A percentile compares a stretch with the other conserved stretches of the same genome.
Evolutionary conservation across 2,888 invertebrate species (phyloP).

Genomic region (Drosophila yooni): DNA sequence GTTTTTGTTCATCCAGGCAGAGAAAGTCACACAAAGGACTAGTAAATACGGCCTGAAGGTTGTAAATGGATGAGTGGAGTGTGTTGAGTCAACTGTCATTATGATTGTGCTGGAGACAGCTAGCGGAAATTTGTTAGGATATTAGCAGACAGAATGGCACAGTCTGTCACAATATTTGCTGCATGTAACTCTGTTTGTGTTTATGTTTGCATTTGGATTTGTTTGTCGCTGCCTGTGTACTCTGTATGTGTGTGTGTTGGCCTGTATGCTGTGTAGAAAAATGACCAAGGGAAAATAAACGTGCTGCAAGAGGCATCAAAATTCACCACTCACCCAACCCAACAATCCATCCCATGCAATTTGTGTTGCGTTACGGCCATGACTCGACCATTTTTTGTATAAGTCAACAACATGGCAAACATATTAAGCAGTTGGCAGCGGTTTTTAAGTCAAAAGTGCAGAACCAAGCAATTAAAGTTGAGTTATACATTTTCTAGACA

Average conservation of each 20-base stretch:
- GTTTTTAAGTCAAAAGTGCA: constrained; percentile 27
- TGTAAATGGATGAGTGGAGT: not conserved
- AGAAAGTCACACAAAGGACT: constrained; percentile 24
- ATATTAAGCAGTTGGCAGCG: constrained; percentile 29
- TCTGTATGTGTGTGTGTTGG: constrained; percentile 13
- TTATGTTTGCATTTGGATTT: constrained; percentile 21
- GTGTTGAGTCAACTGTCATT: constrained; percentile 24
- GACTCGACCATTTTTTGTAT: constrained; percentile 27
- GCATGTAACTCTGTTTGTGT: constrained; percentile 35
- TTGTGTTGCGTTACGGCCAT: constrained; percentile 22
- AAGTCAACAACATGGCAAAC: constrained; percentile 42
- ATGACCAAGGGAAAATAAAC: constrained; percentile 29
- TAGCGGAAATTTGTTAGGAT: constrained; percentile 63
- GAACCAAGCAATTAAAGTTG: constrained; percentile 44
- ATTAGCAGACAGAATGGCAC: constrained; percentile 45
- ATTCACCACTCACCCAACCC: constrained; percentile 35
- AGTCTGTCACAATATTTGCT: constrained; percentile 54
- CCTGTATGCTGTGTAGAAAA: constrained; percentile 14
- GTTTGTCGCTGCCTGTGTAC: constrained; percentile 1
- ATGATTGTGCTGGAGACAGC: constrained; percentile 38
- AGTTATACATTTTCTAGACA: not conserved
- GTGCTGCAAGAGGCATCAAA: constrained; percentile 41
- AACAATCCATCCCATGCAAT: constrained; percentile 2
- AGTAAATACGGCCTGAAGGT: not conserved
- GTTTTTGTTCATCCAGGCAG: constrained; percentile 29